A percentile compares a stretch with the other conserved stretches of the same genome.
These are phyloP conservation scores for Kradibia gibbosae DNA, from an alignment of 1,140 invertebrate genomes.

Conservation along the genomic window DNA sequence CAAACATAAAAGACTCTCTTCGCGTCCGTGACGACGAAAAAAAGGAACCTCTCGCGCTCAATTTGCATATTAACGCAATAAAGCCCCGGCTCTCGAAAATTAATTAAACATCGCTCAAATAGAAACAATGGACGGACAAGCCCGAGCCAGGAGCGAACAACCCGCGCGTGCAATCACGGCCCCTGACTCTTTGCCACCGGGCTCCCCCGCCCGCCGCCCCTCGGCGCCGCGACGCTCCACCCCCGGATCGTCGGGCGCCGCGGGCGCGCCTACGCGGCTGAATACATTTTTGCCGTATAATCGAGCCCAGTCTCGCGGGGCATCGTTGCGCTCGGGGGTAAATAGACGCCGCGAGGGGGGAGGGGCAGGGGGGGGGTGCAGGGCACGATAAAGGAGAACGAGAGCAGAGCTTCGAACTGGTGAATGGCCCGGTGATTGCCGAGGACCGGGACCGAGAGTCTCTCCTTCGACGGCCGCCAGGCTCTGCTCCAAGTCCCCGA, in stretches of 20 bases:
- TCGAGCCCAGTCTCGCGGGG: constrained; percentile 51
- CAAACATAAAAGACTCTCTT: constrained; percentile 9
- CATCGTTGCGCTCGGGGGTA: constrained; percentile 52
- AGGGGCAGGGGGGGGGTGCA: too few species aligned
- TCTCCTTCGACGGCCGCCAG: background rate
- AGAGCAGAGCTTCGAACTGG: too few species aligned
- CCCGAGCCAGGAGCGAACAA: background rate
- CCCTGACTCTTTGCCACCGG: background rate
- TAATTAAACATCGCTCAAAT: constrained; percentile 28
- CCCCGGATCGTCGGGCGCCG: background rate
- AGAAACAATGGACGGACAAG: constrained; percentile 12
- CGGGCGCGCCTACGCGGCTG: background rate
- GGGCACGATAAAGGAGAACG: too few species aligned
- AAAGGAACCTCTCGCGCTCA: background rate
- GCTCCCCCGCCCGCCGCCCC: background rate
- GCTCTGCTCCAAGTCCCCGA: background rate
- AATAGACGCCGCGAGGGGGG: background rate
- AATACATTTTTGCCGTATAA: constrained; percentile 51
- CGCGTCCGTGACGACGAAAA: background rate
- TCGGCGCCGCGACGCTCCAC: background rate
- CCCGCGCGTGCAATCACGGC: background rate
- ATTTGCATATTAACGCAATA: constrained; percentile 27
- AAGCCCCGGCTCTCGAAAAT: constrained; percentile 12
- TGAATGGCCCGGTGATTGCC: constrained; percentile 61
- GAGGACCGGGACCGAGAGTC: constrained; percentile 12